Evolutionary conservation across 1,140 invertebrate genomes (phyloP), one percentile per base, ranked within the genome.

Genomic region (Drosophila ironensis): DNA sequence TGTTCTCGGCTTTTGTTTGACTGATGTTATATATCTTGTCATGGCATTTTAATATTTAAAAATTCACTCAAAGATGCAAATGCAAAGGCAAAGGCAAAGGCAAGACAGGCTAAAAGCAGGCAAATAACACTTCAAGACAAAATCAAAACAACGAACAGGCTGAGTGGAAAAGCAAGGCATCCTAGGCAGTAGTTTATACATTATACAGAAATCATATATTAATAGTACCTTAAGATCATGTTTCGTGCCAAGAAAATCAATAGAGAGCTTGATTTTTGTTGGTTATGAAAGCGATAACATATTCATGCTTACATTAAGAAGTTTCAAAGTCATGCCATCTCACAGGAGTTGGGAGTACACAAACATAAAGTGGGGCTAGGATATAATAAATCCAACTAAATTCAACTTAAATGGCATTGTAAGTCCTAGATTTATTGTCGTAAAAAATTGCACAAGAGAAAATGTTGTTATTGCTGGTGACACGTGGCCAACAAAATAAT

Each of bases 41-140:
- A 41, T 59, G 64, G 11, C 53, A 60, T 71, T 38, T 59, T 48
- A 53, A 44, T 54, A 69, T 63, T 46, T 69, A 30, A 72, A n/a
- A 38, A 53, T 57, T 51, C 44, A 41, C 54, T 22, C 45, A 74
- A 61, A 56, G n/a, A 82, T 77, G 72, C 78, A 82, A 73, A n/a
- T n/a, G n/a, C n/a, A n/a, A n/a, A n/a, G n/a, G 52, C 67, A 51
- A 74, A 80, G 38, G 59, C 67, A 70, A 46, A 48, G 42, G 44
- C 57, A 64, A 24, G 61, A n/a, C 71, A 80, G 51, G 42, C 64
- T 61, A 80, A 86, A 50, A 78, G 60, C 63, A 40, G 52, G 53
- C 72, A 86, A 54, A 59, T 59, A 60, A 19, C 48, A 57, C 20
- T n/a, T 25, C 52, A 46, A 52, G 41, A 46, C 28, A 69, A 68